phyloP scores from a whole-genome alignment of 1,140 invertebrate species.

The Contarinia nasturtii region DNA sequence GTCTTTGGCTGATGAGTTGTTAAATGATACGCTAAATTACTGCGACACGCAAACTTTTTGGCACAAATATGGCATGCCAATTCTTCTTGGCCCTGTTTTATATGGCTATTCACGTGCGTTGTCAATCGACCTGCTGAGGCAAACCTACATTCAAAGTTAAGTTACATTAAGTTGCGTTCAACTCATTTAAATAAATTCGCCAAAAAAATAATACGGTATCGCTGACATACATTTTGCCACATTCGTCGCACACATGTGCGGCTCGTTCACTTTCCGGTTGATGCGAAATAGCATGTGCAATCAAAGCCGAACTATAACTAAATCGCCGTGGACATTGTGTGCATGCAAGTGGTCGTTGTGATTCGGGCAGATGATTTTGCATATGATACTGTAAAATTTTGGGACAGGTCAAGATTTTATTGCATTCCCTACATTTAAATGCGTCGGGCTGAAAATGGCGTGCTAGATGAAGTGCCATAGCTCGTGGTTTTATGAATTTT shows the following conservation, averaged over 20 bases:
- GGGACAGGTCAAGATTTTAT: conserved; percentile 2
- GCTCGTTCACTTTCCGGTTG: conserved; percentile 1
- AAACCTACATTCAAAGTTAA: background rate
- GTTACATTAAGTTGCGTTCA: background rate
- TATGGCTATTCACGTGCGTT: conserved; percentile 1
- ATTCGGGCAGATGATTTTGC: conserved; percentile 3
- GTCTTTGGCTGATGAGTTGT: conserved; percentile 1
- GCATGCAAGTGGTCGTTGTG: conserved; percentile 1
- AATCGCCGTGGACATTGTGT: conserved; percentile 1
- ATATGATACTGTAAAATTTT: conserved; percentile 4
- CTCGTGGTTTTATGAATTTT: background rate
- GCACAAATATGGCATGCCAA: conserved; percentile 1
- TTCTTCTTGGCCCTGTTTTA: background rate
- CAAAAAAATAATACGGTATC: too few relatives aligned
- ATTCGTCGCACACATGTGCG: conserved; percentile 3
- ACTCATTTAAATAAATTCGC: background rate
- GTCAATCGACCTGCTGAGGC: background rate
- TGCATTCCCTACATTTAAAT: conserved; percentile 1
- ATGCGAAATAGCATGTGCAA: conserved; percentile 1
- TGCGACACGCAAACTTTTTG: conserved; percentile 1
- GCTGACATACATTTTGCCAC: conserved; percentile 1
- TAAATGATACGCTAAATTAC: conserved; percentile 4
- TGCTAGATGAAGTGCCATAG: conserved; percentile 2
- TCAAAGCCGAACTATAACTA: background rate
- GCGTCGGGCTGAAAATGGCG: conserved; percentile 3